These are phyloP conservation scores for Dione juno DNA, from an alignment of 2,888 invertebrate species.

Conservation along the genomic window DNA sequence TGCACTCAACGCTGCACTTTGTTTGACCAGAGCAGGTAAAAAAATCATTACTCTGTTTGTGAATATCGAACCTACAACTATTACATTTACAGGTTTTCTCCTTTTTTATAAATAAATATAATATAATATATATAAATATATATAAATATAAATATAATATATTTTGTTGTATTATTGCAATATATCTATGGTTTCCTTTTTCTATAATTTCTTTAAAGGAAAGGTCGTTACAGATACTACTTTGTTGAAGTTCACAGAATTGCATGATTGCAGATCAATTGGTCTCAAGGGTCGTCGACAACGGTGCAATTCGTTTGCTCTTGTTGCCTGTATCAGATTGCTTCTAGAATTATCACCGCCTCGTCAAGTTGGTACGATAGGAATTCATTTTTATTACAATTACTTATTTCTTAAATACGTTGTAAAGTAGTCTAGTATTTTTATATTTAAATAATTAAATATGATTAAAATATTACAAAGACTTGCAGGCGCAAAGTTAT, in stretches of 20 bases:
- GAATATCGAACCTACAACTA: too few species aligned
- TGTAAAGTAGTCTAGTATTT: background rate
- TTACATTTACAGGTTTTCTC: too few species aligned
- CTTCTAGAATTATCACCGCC: constrained; percentile 1
- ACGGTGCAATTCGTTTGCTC: constrained; percentile 20
- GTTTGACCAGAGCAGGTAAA: too few species aligned
- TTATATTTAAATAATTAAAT: background rate
- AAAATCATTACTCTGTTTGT: too few species aligned
- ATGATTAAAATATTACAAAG: too few species aligned
- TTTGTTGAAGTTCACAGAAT: constrained; percentile 12
- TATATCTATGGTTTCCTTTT: too few species aligned
- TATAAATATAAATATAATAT: too few species aligned
- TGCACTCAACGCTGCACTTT: too few species aligned
- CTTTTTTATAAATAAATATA: too few species aligned
- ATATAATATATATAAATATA: too few species aligned
- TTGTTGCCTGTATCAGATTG: constrained; percentile 9
- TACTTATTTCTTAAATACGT: background rate
- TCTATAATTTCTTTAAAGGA: background rate
- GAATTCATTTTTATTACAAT: background rate
- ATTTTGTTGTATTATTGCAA: too few species aligned
- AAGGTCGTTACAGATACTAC: background rate
- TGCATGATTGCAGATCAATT: constrained; percentile 32
- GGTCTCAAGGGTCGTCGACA: constrained; percentile 25
- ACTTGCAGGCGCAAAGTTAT: too few species aligned
- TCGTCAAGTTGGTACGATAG: background rate